Evolutionary conservation across 2,888 invertebrate species (phyloP), one percentile per base, ranked within the genome.

Genomic region (Phlogophora meticulosa): DNA sequence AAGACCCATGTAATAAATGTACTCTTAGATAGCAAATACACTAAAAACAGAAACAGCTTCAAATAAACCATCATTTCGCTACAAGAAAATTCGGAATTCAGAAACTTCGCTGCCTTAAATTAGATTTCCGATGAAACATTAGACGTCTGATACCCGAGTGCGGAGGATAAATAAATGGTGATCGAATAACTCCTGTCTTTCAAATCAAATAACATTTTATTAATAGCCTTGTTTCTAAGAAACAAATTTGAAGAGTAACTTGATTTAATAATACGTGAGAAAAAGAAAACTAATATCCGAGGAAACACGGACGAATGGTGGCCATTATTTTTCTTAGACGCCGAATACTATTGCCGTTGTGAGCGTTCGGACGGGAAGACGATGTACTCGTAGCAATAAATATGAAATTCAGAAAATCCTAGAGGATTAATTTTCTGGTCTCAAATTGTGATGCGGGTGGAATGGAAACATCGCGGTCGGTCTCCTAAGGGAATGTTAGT

Each of bases 191-290:
- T 52, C 38, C 22, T 49, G 77, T 62, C 51, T 71, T 49, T 52
- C n/a, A 64, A 77, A 72, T 72, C 43, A 32, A 76, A 76, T 69
- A 60, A 56, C 22, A 7, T 45, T 48, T 72, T 55, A 38, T 36
- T 62, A 76, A 62, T 38, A 36, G 48, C 17, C 13, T 15, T 17
- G 40, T 61, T 71, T 58, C 67, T 40, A 42, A 1, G 28, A 57
- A 67, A 55, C 56, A 43, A 52, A 52, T 55, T 42, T 64, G 45
- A 59, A 78, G 55, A 52, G 40, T 60, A 72, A 76, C 70, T 75
- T 82, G 68, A 78, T 82, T 82, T 82, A 85, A 87, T 87, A 82
- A 84, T 81, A 76, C 62, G 57, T 76, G 75, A 78, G 77, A 81
- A 80, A 78, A 83, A 78, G 61, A 53, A 83, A 85, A 84, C 81